Evolutionary conservation across 2,888 invertebrate species (phyloP), one percentile per base, ranked within the genome.

Genomic region (Rhimphoctona megacephalus): DNA sequence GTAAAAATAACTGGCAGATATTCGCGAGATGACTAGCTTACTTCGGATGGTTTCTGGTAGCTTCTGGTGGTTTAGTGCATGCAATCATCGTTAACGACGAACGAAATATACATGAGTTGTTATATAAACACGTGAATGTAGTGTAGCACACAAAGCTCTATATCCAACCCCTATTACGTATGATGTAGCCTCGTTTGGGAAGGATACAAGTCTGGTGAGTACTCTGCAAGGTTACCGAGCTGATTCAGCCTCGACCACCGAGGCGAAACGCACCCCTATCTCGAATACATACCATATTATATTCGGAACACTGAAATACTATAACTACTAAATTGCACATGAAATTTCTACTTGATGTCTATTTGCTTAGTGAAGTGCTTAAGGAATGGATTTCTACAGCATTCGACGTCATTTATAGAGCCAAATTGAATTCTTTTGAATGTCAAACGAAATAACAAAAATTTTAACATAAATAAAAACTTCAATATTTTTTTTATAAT

Each of bases 191-290:
- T 89, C 88, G 87, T 89, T 90, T 88, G 90, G 86, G 85, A 89
- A 78, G 81, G 87, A 70, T 57, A 70, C 67, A 67, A 39, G 36
- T 69, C 52, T 22, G 57, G 64, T 61, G 80, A 57, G 80, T 36
- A 30, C 57, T 54, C 85, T 83, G 67, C 64, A 89, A 91, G 91
- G 91, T 91, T 90, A 91, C 88, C 90, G 90, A 91, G 92, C 93
- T 93, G 93, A 93, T 91, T 93, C 93, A 93, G 93, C 92, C 89
- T 87, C 39, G 54, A 78, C 87, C 92, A 91, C 87, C 90, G 90
- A 90, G 90, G 92, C 92, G 92, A 92, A 89, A 92, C 92, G 90
- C 52, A 67, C 67, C 67, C 90, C 91, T 90, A 90, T 82, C 87
- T 87, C 52, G 22, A 64, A 72, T n/a, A 54, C 17, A 54, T 25